Evolutionary conservation across 2,797 vertebrate species (phyloP).

Genomic region (Enteromius thamalakanensis): DNA sequence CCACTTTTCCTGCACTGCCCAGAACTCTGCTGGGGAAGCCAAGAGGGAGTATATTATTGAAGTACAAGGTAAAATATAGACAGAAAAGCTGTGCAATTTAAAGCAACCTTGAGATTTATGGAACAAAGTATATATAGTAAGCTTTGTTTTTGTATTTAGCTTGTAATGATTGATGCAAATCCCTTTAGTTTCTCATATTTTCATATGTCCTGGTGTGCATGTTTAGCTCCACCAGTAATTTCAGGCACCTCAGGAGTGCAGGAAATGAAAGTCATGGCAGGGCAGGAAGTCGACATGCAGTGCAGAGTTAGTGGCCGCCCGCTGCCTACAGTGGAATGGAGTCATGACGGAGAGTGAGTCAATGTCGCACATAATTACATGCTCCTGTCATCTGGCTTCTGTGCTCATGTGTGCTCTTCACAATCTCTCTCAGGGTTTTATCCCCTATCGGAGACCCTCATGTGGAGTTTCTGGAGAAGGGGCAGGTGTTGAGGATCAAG

Average conservation of each 20-base stretch:
- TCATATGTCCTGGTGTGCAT: background rate
- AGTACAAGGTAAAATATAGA: slow-evolving; percentile 80
- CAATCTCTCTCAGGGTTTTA: slow-evolving; percentile 73
- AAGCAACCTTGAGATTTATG: slow-evolving; percentile 6
- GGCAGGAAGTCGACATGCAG: slow-evolving; percentile 79
- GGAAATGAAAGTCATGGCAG: slow-evolving; percentile 76
- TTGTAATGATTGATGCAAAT: background rate
- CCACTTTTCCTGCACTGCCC: slow-evolving; percentile 79
- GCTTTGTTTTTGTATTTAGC: background rate
- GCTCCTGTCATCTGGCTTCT: background rate
- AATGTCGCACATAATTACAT: background rate
- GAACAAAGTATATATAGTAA: slow-evolving; percentile 1
- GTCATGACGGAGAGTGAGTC: slow-evolving; percentile 86
- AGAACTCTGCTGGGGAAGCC: slow-evolving; percentile 80
- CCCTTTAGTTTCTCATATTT: background rate
- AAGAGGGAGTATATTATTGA: slow-evolving; percentile 77
- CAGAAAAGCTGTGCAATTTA: slow-evolving; percentile 24
- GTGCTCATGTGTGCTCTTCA: background rate
- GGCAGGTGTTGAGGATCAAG: slow-evolving; percentile 81
- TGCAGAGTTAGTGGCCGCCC: slow-evolving; percentile 81
- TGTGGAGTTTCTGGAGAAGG: slow-evolving; percentile 77
- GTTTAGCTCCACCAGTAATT: slow-evolving; percentile 83
- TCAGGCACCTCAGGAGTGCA: slow-evolving; percentile 77
- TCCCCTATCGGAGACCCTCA: slow-evolving; percentile 76
- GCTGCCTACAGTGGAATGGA: slow-evolving; percentile 85